Evolutionary conservation across 2,113 vertebrate species (phyloP).

Genomic region (Bombycilla garrulus): DNA sequence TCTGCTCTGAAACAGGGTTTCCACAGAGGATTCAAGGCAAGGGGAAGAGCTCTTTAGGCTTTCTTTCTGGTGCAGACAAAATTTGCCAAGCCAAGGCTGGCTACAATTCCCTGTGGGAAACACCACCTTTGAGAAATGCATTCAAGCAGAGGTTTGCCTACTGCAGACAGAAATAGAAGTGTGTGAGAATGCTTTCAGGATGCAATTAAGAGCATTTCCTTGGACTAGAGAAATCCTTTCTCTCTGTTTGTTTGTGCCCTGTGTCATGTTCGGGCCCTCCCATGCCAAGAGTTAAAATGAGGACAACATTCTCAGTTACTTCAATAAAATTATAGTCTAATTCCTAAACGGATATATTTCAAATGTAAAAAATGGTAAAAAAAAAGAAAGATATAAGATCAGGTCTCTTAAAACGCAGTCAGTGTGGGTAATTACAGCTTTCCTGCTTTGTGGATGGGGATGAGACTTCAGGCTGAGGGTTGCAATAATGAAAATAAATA

Average conservation of each 20-base stretch:
- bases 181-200: constrained; percentile 28
- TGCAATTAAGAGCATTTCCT: constrained; percentile 41
- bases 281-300: rapidly evolving
- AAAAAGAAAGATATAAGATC: background rate
- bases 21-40: constrained; percentile 24
- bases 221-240: background rate
- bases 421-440: background rate
- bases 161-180: background rate
- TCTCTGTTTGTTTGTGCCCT: background rate
- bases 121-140: background rate
- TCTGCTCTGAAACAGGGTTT: background rate
- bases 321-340: background rate
- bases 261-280: background rate
- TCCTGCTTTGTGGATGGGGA: background rate
- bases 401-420: background rate
- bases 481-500: background rate
- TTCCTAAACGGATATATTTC: background rate
- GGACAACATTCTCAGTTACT: background rate
- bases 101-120: constrained; percentile 20
- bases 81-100: background rate
- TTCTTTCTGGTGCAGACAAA: constrained; percentile 29
- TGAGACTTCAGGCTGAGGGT: background rate
- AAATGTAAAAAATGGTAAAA: background rate
- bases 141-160: background rate
- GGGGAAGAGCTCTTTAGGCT: constrained; percentile 33